phyloP scores from a whole-genome alignment of 2,113 vertebrate species.

The Dasyornis broadbenti region DNA sequence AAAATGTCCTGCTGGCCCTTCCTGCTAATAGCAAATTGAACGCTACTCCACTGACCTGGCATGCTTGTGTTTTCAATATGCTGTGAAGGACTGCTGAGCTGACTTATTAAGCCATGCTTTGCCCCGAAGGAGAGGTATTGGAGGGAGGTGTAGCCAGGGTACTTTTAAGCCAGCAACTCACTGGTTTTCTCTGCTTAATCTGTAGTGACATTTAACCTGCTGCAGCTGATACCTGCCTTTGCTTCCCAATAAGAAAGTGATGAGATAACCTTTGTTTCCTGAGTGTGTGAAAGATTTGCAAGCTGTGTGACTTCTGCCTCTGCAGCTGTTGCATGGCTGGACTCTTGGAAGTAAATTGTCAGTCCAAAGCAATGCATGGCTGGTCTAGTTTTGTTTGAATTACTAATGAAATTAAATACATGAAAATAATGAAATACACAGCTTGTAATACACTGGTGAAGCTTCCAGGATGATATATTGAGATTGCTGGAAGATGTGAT shows the following conservation, averaged over 20 bases:
- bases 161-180: not conserved
- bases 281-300: not conserved
- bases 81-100: not conserved
- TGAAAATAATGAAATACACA: not conserved
- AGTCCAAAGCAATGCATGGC: not conserved
- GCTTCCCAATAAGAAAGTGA: not conserved
- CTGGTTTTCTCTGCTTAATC: not conserved
- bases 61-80: not conserved
- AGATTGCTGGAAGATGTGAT: not conserved
- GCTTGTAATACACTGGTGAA: not conserved
- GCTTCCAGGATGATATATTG: not conserved
- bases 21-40: not conserved
- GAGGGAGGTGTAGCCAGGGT: not conserved
- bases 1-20: not conserved
- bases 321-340: not conserved
- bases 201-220: not conserved
- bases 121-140: not conserved
- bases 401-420: not conserved
- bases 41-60: not conserved
- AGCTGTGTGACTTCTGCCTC: not conserved
- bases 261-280: not conserved
- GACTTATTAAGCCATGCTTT: not conserved
- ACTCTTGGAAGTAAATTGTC: not conserved
- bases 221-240: not conserved
- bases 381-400: not conserved